phyloP scores from a whole-genome alignment of 2,888 invertebrate genomes.

The Rotaria magnacalcarata region DNA sequence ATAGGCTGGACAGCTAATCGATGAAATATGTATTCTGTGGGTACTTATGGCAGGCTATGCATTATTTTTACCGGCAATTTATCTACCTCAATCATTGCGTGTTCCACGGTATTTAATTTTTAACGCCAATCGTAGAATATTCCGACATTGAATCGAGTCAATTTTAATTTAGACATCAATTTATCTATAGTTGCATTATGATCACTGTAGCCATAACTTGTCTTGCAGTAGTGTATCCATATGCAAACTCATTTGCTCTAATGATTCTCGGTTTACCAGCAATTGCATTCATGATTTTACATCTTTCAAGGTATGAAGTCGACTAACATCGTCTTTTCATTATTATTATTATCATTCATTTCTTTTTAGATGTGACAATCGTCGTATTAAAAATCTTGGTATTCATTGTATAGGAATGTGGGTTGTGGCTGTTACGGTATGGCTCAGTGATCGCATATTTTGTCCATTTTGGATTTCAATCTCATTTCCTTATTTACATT shows the following conservation, averaged over 20 bases:
- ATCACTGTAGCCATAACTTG: slow-evolving; percentile 62
- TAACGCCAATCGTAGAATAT: slow-evolving; percentile 7
- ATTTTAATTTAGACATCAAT: background rate
- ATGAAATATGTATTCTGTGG: slow-evolving; percentile 78
- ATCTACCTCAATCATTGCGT: slow-evolving; percentile 50
- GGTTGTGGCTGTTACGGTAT: slow-evolving; percentile 70
- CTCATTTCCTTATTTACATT: slow-evolving; percentile 76
- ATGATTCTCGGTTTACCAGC: slow-evolving; percentile 72
- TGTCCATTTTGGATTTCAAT: slow-evolving; percentile 74
- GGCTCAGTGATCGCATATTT: slow-evolving; percentile 73
- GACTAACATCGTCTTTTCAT: background rate
- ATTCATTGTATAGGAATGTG: slow-evolving; percentile 69
- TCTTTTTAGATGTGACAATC: background rate
- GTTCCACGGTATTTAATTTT: slow-evolving; percentile 49
- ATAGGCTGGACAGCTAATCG: slow-evolving; percentile 68
- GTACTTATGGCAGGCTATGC: slow-evolving; percentile 74
- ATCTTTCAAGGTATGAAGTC: slow-evolving; percentile 67
- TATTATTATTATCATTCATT: background rate
- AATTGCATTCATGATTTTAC: slow-evolving; percentile 67
- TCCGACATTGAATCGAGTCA: too few species aligned
- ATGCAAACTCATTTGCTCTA: slow-evolving; percentile 75
- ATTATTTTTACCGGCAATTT: slow-evolving; percentile 63
- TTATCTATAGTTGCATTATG: background rate
- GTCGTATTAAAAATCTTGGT: slow-evolving; percentile 65
- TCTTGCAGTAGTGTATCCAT: slow-evolving; percentile 71